phyloP scores from a whole-genome alignment of 2,888 invertebrate species.

The Xanthia togata region DNA sequence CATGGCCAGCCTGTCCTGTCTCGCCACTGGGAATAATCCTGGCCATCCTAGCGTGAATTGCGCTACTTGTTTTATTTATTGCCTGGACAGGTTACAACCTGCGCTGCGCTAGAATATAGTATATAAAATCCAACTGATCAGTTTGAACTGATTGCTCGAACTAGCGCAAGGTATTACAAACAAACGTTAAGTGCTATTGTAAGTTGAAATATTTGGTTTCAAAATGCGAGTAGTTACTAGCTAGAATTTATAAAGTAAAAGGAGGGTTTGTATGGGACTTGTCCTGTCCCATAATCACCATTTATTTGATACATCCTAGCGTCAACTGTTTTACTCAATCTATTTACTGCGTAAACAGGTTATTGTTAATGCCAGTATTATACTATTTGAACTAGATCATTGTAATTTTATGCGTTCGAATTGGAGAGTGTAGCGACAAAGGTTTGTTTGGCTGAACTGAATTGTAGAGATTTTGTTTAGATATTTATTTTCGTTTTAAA shows the following conservation, averaged over 20 bases:
- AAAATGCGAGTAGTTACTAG: constrained; percentile 29
- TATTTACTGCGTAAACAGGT: constrained; percentile 57
- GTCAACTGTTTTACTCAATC: constrained; percentile 40
- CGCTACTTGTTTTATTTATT: constrained; percentile 69
- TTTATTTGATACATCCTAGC: constrained; percentile 43
- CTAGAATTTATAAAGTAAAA: not conserved
- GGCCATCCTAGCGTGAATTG: constrained; percentile 73
- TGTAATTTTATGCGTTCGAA: constrained; percentile 45
- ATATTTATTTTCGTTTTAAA: constrained; percentile 10
- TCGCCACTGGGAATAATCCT: constrained; percentile 64
- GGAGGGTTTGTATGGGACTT: not conserved
- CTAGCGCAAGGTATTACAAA: constrained; percentile 59
- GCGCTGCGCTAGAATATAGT: constrained; percentile 42
- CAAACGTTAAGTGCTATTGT: constrained; percentile 46
- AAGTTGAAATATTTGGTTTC: constrained; percentile 42
- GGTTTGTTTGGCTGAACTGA: constrained; percentile 27
- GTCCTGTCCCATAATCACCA: constrained; percentile 21
- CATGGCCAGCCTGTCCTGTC: constrained; percentile 53
- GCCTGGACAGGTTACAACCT: constrained; percentile 61
- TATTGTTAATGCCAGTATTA: constrained; percentile 52
- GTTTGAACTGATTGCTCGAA: constrained; percentile 64
- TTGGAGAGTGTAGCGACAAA: constrained; percentile 45
- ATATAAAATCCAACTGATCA: constrained; percentile 64
- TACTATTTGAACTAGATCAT: constrained; percentile 52
- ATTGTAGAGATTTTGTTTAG: constrained; percentile 16